Evolutionary conservation across 1,140 invertebrate genomes (phyloP), one percentile per base, ranked within the genome.

Genomic region (Drosophila nannoptera): DNA sequence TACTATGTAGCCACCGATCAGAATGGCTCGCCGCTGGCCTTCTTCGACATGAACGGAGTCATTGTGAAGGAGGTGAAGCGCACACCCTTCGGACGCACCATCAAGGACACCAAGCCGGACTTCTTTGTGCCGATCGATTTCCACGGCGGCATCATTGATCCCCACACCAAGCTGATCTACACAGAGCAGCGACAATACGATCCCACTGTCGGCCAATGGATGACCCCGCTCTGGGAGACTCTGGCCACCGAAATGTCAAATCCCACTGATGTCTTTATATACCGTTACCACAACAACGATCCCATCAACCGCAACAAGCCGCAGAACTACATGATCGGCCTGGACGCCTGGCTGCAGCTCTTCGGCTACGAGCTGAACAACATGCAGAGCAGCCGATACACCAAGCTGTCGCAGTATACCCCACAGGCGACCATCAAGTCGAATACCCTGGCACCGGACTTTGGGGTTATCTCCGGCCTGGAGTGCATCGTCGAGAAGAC

Each of bases 1-100:
- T 97, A 96, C 88, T 99, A 98, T 89, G 95, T 98, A 0, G 96
- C 96, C 0, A 94, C 96, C 0, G 97, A 99, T 90, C 97, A 98
- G 77, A 96, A 96, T 86, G 96, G 96, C 4, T 97, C 96, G 0
- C 97, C 98, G 0, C 81, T 98, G 0, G 95, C 96, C 0, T 92
- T 98, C 2, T 98, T 98, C 84, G 96, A 98, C 80, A 93, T 94
- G 0, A 95, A 96, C 73, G 97, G 97, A 0, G 95, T 94, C 76
- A 92, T 98, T 2, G 93, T 98, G 4, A 99, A 99, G 87, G 96
- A 98, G 90, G 93, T 98, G 50, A 93, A 94, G 62, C 92, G 97
- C 56, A 96, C 95, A 11, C 97, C 97, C 0, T 97, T 98, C 78
- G 98, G 97, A 2, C 94, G 94, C 63, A 94, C 97, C 9, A 93